Conservation (phyloP, 2,888 invertebrate genomes). For the Epinotia nisella region DNA sequence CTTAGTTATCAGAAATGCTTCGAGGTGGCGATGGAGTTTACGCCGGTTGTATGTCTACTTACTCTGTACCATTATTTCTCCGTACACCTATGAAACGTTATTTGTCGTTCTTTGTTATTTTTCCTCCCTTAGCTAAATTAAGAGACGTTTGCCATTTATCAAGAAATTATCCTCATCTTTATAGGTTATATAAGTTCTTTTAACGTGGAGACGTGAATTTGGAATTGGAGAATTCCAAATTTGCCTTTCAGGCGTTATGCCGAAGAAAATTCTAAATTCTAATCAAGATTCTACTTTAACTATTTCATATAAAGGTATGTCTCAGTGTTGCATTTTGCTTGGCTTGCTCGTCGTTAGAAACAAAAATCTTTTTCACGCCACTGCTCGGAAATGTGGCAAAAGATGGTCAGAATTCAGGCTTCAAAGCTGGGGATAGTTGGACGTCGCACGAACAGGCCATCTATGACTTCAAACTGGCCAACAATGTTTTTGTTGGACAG, state of each 20-base stretch:
- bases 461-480: too few relatives aligned
- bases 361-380: too few relatives aligned
- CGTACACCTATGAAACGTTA: constrained; percentile 64
- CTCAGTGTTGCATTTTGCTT: not conserved
- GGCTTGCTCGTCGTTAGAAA: not conserved
- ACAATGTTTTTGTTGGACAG: too few relatives aligned
- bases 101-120: constrained; percentile 68
- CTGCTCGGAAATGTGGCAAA: too few relatives aligned
- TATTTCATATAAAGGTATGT: not conserved
- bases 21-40: constrained; percentile 58
- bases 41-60: constrained; percentile 56
- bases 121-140: constrained; percentile 64
- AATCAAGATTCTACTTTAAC: not conserved
- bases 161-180: not conserved
- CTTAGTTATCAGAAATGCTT: constrained; percentile 75
- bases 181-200: not conserved
- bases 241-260: not conserved
- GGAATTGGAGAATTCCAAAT: too few relatives aligned
- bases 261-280: not conserved
- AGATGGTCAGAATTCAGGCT: too few relatives aligned
- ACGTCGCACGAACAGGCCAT: too few relatives aligned
- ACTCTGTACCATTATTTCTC: constrained; percentile 50
- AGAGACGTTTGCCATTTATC: constrained; percentile 57
- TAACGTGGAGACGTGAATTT: too few relatives aligned
- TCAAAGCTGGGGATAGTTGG: too few relatives aligned